phyloP scores from a whole-genome alignment of 2,797 vertebrate genomes.

The Arctocebus calabarensis region DNA sequence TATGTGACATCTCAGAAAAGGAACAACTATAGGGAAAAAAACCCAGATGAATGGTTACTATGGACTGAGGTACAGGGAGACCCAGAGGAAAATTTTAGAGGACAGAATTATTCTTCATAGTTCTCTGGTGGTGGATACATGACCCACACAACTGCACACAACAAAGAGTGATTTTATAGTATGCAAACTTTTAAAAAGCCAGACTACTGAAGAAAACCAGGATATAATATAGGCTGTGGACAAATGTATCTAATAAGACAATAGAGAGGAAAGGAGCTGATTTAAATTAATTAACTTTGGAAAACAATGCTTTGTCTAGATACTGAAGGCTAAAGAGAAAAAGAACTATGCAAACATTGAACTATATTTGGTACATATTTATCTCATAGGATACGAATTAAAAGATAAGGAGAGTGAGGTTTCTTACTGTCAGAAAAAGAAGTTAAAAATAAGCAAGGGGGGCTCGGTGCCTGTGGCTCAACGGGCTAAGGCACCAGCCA shows the following conservation, averaged over 20 bases:
- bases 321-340: slow-evolving; percentile 7
- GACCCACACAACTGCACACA: not conserved
- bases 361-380: not conserved
- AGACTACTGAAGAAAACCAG: not conserved
- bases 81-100: not conserved
- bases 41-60: not conserved
- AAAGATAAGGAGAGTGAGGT: not conserved
- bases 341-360: not conserved
- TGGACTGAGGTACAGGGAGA: not conserved
- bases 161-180: not conserved
- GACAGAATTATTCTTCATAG: not conserved
- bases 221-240: not conserved
- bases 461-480: too few species aligned
- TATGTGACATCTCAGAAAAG: slow-evolving; percentile 38
- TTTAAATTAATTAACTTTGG: slow-evolving; percentile 24
- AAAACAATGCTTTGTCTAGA: slow-evolving; percentile 23
- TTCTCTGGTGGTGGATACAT: not conserved
- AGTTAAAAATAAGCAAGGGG: too few species aligned
- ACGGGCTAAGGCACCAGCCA: too few species aligned
- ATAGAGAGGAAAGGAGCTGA: not conserved
- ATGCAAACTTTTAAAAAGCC: not conserved
- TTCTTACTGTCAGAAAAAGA: slow-evolving; percentile 36
- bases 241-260: slow-evolving; percentile 24
- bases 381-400: not conserved
- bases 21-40: slow-evolving; percentile 1